phyloP scores from a whole-genome alignment of 2,797 vertebrate genomes.

The Remorina albescens region DNA sequence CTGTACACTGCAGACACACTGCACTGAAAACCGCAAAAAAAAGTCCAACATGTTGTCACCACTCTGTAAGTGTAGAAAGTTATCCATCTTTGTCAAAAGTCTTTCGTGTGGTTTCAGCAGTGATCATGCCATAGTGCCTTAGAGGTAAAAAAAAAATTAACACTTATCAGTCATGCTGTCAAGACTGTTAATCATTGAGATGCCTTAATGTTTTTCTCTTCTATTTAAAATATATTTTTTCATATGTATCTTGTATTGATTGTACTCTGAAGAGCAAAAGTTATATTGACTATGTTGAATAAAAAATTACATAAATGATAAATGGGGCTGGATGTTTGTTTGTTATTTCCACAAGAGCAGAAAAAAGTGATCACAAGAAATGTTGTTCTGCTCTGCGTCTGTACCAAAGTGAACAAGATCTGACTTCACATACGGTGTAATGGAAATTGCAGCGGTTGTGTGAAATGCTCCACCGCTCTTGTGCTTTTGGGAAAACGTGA shows the following conservation, averaged over 20 bases:
- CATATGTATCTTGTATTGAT: slow-evolving; percentile 80
- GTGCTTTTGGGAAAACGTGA: slow-evolving; percentile 56
- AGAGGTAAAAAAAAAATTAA: slow-evolving; percentile 62
- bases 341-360: neutral
- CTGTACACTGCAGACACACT: slow-evolving; percentile 63
- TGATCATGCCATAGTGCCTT: slow-evolving; percentile 69
- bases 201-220: slow-evolving; percentile 72
- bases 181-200: slow-evolving; percentile 66
- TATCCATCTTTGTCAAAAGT: slow-evolving; percentile 37
- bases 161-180: slow-evolving; percentile 62
- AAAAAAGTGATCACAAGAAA: slow-evolving; percentile 12
- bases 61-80: slow-evolving; percentile 50
- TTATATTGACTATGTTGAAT: slow-evolving; percentile 84
- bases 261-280: slow-evolving; percentile 88
- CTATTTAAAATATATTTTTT: slow-evolving; percentile 88
- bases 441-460: slow-evolving; percentile 62
- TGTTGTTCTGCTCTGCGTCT: neutral
- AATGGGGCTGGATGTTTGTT: slow-evolving; percentile 54
- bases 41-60: slow-evolving; percentile 59
- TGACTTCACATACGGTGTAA: slow-evolving; percentile 44
- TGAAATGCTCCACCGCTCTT: slow-evolving; percentile 56
- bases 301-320: slow-evolving; percentile 86
- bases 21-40: slow-evolving; percentile 59
- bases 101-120: slow-evolving; percentile 62
- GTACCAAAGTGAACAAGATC: slow-evolving; percentile 33